Conservation (phyloP, 2,797 vertebrate species). For the Lepidocolaptes lacrymiger region DNA sequence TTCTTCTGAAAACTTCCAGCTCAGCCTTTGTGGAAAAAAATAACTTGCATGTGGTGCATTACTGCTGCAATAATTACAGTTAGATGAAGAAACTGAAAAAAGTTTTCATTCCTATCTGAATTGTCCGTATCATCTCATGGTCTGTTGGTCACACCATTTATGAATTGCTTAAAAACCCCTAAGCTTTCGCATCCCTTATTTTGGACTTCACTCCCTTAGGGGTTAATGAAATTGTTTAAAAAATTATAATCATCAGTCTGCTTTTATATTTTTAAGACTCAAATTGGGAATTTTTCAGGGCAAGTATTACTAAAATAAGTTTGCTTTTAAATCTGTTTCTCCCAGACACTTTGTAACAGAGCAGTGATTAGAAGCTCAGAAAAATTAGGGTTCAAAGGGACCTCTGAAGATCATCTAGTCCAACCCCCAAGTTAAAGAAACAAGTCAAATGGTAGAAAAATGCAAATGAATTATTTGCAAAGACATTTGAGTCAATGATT, state of each 20-base stretch:
- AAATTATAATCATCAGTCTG: background rate
- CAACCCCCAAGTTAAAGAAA: background rate
- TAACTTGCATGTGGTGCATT: background rate
- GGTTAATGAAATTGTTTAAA: background rate
- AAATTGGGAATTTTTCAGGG: background rate
- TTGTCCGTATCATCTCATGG: background rate
- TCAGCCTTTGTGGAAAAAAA: background rate
- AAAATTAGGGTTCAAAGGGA: background rate
- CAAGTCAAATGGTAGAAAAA: background rate
- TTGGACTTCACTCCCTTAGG: accelerated
- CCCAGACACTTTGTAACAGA: background rate
- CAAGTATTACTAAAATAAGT: background rate
- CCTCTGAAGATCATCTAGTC: background rate
- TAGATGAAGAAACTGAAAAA: background rate
- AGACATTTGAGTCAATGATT: background rate
- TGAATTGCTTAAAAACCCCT: background rate
- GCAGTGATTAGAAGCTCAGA: background rate
- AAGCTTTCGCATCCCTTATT: background rate
- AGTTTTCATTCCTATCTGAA: background rate
- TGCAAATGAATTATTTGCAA: background rate
- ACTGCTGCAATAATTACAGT: background rate
- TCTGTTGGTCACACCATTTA: background rate
- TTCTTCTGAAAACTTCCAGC: background rate
- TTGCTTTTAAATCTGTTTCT: background rate
- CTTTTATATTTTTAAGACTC: background rate